A percentile compares a stretch with the other conserved stretches of the same genome.
Evolutionary conservation across 2,797 vertebrate species (phyloP).

Genomic region (Corythornis leucogaster): DNA sequence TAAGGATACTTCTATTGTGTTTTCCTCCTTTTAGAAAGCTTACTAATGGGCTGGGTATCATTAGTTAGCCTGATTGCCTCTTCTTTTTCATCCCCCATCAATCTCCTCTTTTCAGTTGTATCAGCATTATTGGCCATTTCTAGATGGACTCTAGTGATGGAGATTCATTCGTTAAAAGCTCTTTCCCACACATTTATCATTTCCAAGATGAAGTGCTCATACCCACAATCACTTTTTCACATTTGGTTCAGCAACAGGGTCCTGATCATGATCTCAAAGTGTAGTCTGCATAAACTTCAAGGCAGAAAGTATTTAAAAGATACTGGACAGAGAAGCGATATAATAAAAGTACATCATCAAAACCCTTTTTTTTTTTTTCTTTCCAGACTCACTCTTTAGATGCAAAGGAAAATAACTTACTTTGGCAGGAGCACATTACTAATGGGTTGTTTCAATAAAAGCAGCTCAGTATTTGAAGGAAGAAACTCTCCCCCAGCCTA

Average conservation of each 20-base stretch:
- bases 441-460: neutral
- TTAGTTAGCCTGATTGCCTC: neutral
- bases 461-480: neutral
- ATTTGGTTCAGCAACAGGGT: neutral
- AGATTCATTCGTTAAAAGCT: neutral
- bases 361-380: neutral
- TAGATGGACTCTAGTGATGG: neutral
- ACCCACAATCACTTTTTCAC: neutral
- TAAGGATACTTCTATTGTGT: neutral
- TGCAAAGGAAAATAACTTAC: neutral
- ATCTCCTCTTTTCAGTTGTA: neutral
- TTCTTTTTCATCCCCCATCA: neutral
- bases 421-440: neutral
- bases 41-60: neutral
- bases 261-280: neutral
- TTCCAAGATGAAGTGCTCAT: neutral
- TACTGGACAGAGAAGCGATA: neutral
- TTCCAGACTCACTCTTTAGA: neutral
- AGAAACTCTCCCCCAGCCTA: neutral
- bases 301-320: neutral
- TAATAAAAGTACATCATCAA: neutral
- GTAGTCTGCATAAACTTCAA: neutral
- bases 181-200: neutral
- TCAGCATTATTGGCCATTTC: neutral
- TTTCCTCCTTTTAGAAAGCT: neutral